Base-by-base conservation (phyloP, 2,888 invertebrate species). In the Ceratothoa steindachneri region DNA sequence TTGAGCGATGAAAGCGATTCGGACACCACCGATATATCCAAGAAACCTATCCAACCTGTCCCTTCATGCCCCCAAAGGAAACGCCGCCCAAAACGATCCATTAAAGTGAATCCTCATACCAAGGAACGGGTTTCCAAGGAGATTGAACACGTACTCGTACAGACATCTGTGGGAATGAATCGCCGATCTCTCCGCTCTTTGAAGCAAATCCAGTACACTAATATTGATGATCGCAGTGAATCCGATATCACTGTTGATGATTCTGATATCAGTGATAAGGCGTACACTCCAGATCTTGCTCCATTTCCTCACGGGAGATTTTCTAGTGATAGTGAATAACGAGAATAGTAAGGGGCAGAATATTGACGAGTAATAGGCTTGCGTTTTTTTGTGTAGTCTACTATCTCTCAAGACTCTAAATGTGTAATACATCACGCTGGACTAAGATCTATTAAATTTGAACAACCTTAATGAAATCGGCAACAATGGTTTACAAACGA, bases 1-100 rank as follows among this genome's bases (percentile, higher is more conserved):
- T 7, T 76, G 3, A 76, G 76, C 51, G 76, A 76, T 70, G 76
- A 76, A 9, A 69, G 69, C 41, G 75, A 69, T 15, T 29, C 3
- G 12, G 76, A 76, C 24, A 41, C 41, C 7, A 41, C 41, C 7
- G 9, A 7, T 41, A 41, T 41, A 9, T 41, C 41, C 30, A 15
- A 12, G 29, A 65, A 5, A 12, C 65, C 19, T 41, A 30, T n/a
- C 30, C 66, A 1, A 51, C 66, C 12, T 51, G 15, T 2, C 22
- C 27, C 0, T n/a, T 27, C 15, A 19, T 69, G 27, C 41, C 15
- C 41, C 15, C 9, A 7, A 41, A 41, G 15, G 41, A 41, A 41
- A 41, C n/a, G n/a, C n/a, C 15, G 9, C 15, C 7, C 15, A 9
- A 41, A 41, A 41, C 41, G 41, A 9, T 41, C 41, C 7, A 41